Base-by-base conservation (phyloP, 2,888 invertebrate genomes). In the Epinotia bilunana region DNA sequence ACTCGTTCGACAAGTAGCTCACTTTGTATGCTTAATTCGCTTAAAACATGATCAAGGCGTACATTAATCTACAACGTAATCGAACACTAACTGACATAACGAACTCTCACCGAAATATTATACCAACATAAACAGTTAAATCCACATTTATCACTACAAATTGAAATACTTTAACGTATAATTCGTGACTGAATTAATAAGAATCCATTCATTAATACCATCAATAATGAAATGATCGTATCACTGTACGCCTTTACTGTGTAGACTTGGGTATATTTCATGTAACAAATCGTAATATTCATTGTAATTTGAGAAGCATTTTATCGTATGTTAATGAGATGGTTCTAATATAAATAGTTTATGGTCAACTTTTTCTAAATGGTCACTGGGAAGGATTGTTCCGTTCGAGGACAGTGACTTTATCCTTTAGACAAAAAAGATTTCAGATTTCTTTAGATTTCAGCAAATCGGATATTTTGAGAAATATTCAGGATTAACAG, bases 251-350 rank as follows among this genome's bases (percentile, higher is more conserved):
- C 89, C 89, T 86, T 82, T 90, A 88, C 83, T 88, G 81, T 89
- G 89, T 89, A 80, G 75, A 73, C 64, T 79, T 4, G 81, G 75
- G 81, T 81, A 85, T 90, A 89, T 87, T 87, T 90, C 88, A 89
- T 88, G 84, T 80, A 86, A 87, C 84, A 86, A 87, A 88, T 84
- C 86, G 86, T 87, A 84, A 86, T 85, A 84, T 83, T 84, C 85
- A 85, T 86, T 88, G 90, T 89, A 90, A 90, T 87, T 86, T 87
- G 89, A 90, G 88, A 86, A 83, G 76, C 79, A 68, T 74, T 77
- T 72, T 73, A 76, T 64, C 64, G 73, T 77, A 77, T 74, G 77
- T 69, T 77, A 77, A 77, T 74, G 73, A 77, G 77, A 71, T 76
- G 74, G 71, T 71, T 76, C 73, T 76, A 76, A 76, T 76, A 76